Base-by-base conservation (phyloP, 2,113 vertebrate species). In the Oryzias woworae region DNA sequence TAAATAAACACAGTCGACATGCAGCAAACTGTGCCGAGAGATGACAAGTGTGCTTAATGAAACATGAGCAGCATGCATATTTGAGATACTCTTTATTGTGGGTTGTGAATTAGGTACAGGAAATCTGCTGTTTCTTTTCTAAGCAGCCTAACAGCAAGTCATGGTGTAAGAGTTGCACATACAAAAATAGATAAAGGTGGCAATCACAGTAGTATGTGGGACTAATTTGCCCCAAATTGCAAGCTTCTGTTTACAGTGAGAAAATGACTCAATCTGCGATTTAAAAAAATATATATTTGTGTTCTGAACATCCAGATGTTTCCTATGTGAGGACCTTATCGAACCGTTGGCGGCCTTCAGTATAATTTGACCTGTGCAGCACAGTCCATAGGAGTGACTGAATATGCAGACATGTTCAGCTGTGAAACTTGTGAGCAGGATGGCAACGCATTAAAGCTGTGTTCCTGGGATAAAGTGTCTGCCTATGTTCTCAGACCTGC, bases 361-460 rank as follows among this genome's bases (percentile, higher is more conserved):
- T 73, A 77, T 73, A 73, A 87, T 81, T 86, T 41, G 59, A 85
- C 82, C 73, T 68, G 77, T 66, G 43, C 75, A 77, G 71, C 57
- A 86, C 85, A 80, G 86, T 82, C 82, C 66, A 68, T 67, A 42
- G 77, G 55, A 13, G 62, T 73, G 65, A 85, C 78, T 85, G 69
- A 81, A 80, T 68, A 69, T 65, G 69, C 60, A 66, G 71, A 45
- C 43, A 8, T 57, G 67, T 14, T 26, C 70, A 60, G 62, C 51
- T 68, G 14, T 42, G 31, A 16, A 60, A 66, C 18, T 52, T 3
- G 66, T 68, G 79, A 88, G 65, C 54, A 66, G 51, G n/a, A 28
- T 52, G 5, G 23, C 18, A 70, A 28, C 47, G 22, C 12, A 46
- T 46, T 12, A n/a, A 7, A 56, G 12, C 22, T 60, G 48, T 13